Percentiles rank a stretch among this genome's conserved stretches.
Conservation (phyloP, 2,888 invertebrate genomes). For the Clitarchus hookeri region DNA sequence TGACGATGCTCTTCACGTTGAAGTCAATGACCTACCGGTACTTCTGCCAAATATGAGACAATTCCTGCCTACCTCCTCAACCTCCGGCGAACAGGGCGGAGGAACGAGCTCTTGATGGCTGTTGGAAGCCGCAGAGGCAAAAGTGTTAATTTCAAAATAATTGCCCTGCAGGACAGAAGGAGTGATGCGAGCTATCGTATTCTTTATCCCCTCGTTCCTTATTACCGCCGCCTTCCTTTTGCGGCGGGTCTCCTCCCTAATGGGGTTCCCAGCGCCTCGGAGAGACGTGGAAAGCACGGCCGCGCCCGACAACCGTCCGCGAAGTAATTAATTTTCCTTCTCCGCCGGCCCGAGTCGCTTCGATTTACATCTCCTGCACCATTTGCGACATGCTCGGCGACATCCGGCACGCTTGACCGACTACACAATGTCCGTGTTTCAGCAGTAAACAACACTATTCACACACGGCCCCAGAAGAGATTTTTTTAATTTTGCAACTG, state of each 20-base stretch:
- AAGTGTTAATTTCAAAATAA: constrained; percentile 27
- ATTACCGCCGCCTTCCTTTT: background rate
- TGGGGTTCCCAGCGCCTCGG: background rate
- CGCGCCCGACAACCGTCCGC: background rate
- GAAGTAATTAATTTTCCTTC: background rate
- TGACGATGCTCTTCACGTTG: no score
- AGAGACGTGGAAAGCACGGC: background rate
- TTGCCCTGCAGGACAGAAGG: constrained; percentile 11
- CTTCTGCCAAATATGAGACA: no score
- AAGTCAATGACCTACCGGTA: no score
- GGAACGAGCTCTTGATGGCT: background rate
- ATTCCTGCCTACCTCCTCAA: no score
- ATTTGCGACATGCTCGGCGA: no score
- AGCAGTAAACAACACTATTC: no score
- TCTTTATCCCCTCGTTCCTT: background rate
- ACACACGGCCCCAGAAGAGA: no score
- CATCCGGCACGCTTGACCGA: no score
- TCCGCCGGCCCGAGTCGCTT: background rate
- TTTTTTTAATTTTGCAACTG: no score
- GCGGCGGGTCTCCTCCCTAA: background rate
- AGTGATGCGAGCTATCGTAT: background rate
- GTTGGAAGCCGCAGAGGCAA: background rate
- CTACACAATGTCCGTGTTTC: no score
- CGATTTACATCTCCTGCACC: no score
- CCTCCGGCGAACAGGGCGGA: no score